Evolutionary conservation across 2,888 invertebrate species (phyloP), one percentile per base, ranked within the genome.

Genomic region (Drosophila recens): DNA sequence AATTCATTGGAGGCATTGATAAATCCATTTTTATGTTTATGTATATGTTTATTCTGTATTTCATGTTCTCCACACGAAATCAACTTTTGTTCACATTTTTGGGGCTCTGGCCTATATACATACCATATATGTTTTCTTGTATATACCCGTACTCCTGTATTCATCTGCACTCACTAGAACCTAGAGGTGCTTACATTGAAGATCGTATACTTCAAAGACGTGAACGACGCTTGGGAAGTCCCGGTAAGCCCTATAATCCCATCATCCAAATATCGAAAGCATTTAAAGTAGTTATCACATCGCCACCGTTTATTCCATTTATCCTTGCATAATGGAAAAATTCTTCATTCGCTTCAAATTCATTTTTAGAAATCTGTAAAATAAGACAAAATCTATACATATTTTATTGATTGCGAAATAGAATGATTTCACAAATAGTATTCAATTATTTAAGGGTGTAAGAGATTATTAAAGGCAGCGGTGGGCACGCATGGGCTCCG

Each of bases 161-260:
- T 77, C 78, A 78, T 72, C 52, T 71, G 67, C 66, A 70, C 74
- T 72, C 81, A 81, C 71, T 57, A 86, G 86, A 86, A 72, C 89
- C 92, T 71, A 88, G 72, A 62, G 92, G 92, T 78, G 79, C 79
- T 82, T 92, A 92, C 86, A 92, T 92, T 53, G 91, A 92, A 90
- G 92, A 92, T 82, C 92, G 92, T 67, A 92, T 92, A 65, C 82
- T 92, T 75, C 92, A 92, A 87, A 91, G 92, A 87, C 92, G 92
- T 78, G 92, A 92, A 80, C 88, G 91, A 73, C 92, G 92, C 77
- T 77, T 92, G 82, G 90, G 89, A 68, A 92, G 92, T 87, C 92
- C 92, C 72, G 92, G 92, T 92, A 92, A 91, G 92, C 42, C n/a
- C n/a, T 11, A 45, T 2, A 20, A 15, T 11, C 27, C n/a, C 15